phyloP scores from a whole-genome alignment of 2,888 invertebrate species.

The Scrobipalpa atriplicella region DNA sequence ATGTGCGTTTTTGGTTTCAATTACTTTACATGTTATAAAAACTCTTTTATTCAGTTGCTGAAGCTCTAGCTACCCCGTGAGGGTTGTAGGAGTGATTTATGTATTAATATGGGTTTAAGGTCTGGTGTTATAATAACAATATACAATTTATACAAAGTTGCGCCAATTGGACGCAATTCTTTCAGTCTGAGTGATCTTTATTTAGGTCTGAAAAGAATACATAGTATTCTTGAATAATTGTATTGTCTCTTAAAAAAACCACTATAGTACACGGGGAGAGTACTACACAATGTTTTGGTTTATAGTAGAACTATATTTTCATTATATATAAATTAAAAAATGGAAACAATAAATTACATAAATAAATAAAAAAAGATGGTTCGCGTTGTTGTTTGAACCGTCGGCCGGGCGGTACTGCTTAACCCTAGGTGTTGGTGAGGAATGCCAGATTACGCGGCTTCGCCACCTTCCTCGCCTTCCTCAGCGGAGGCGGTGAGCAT shows the following conservation, averaged over 20 bases:
- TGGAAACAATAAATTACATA: conserved; percentile 81
- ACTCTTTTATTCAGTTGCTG: too few relatives aligned
- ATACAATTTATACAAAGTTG: conserved; percentile 58
- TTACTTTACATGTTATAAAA: too few relatives aligned
- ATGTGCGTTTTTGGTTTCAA: too few relatives aligned
- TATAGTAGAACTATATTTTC: conserved; percentile 80
- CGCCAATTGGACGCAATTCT: conserved; percentile 45
- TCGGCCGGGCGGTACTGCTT: conserved; percentile 54
- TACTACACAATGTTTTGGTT: conserved; percentile 67
- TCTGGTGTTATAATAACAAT: conserved; percentile 62
- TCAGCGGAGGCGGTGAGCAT: conserved; percentile 94
- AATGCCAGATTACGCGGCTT: conserved; percentile 66
- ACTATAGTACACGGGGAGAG: conserved; percentile 51
- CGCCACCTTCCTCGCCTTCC: conserved; percentile 87
- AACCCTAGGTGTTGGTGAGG: conserved; percentile 37
- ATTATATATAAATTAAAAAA: conserved; percentile 80
- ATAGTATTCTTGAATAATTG: conserved; percentile 60
- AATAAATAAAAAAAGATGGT: conserved; percentile 70
- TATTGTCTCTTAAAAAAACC: conserved; percentile 23
- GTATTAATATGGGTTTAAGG: neutral
- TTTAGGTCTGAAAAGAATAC: conserved; percentile 63
- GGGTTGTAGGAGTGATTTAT: neutral
- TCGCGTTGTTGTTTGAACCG: conserved; percentile 59
- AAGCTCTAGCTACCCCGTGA: too few relatives aligned
- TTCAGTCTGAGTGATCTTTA: conserved; percentile 64